Base-by-base conservation (phyloP, 2,797 vertebrate species). In the Triplophysa bombifrons region DNA sequence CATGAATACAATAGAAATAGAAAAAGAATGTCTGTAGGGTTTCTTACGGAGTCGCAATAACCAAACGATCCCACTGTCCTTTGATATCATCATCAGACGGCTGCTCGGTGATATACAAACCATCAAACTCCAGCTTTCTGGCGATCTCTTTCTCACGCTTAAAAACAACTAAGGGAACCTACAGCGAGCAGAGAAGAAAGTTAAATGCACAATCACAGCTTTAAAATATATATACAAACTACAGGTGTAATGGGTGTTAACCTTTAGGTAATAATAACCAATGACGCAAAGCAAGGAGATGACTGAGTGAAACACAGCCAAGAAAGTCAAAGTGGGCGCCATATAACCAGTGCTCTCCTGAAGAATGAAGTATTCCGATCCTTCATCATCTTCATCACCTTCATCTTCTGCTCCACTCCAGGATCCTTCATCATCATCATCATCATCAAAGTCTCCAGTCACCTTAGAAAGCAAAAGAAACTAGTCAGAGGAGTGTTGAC, bases 111-210 rank as follows among this genome's bases (percentile, higher is more conserved):
- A 99, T 99, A 87, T 99, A 99, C 0, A 99, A 91, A 34, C 98
- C 98, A 27, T 99, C 98, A 82, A 99, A 99, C 85, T 99, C 98
- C 72, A 99, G 91, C 89, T 96, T 96, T 87, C 98, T 94, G 83
- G 98, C 98, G 2, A 99, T 96, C 85, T 99, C 98, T 85, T 99
- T 99, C 93, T 99, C 98, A 78, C 98, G 92, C 86, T 99, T 99
- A 89, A 99, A 99, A 72, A 99, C 95, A 83, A 98, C 98, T 83
- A 99, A 84, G 82, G 98, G 98, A 60, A 99, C 98, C 98, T 99
- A 12, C 34, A 76, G 41, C 51, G 17, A 41, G 19, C 22, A 80
- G 61, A 80, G 46, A 50, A 58, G 50, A 53, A n/a, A 20, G 2
- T 27, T 51, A 53, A 14, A 41, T 50, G 10, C 4, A 68, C 41